A percentile compares a stretch with the other conserved stretches of the same genome.
Evolutionary conservation across 2,888 invertebrate genomes (phyloP).

Genomic region (Elysia crispata): DNA sequence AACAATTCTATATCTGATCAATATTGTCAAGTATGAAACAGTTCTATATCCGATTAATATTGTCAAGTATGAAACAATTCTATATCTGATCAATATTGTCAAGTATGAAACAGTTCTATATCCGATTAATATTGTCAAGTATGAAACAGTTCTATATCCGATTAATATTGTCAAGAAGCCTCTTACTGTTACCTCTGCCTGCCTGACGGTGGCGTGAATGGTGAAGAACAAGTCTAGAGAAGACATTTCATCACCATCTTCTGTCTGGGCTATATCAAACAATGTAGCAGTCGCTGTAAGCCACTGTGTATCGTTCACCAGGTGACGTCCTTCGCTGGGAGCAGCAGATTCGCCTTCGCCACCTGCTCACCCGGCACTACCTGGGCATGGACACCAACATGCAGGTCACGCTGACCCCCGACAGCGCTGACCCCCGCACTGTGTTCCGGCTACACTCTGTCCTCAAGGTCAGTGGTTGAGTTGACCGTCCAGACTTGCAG

Average conservation of each 20-base stretch:
- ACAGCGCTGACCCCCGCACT: conserved; percentile 75
- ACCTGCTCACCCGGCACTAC: conserved; percentile 76
- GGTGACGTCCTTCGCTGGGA: conserved; percentile 77
- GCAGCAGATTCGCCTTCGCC: conserved; percentile 76
- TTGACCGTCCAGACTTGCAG: background rate
- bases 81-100: too few species aligned
- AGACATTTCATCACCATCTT: too few species aligned
- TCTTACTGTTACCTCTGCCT: background rate
- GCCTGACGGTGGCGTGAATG: background rate
- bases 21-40: too few species aligned
- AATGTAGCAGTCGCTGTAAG: too few species aligned
- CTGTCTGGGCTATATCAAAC: too few species aligned
- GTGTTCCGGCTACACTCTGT: conserved; percentile 77
- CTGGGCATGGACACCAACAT: conserved; percentile 73
- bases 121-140: too few species aligned
- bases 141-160: too few species aligned
- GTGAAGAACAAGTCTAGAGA: background rate
- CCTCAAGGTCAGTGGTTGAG: conserved; percentile 66
- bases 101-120: too few species aligned
- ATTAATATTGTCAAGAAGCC: background rate
- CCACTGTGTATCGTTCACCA: too few species aligned
- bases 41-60: too few species aligned
- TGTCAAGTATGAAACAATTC: too few species aligned
- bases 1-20: too few species aligned
- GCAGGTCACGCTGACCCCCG: conserved; percentile 71